A percentile compares a stretch with the other conserved stretches of the same genome.
Evolutionary conservation across 1,140 invertebrate genomes (phyloP).

Genomic region (Atta colombica): DNA sequence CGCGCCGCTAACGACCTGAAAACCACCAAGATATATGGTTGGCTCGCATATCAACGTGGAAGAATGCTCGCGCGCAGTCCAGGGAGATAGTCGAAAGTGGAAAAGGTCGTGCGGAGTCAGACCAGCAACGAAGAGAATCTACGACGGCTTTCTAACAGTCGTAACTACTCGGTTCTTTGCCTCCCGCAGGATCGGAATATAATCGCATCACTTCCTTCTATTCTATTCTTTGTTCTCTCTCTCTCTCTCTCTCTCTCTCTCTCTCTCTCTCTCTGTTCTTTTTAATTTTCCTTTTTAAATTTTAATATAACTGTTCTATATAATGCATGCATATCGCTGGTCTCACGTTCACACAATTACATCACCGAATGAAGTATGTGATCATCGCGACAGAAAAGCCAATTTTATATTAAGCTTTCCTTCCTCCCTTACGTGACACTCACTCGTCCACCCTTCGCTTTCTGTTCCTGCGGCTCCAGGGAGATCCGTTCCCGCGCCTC

Average conservation of each 20-base stretch:
- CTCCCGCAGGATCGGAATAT: constrained; percentile 36
- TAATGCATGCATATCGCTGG: constrained; percentile 22
- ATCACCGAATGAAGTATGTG: constrained; percentile 34
- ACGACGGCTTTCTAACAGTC: constrained; percentile 21
- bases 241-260: not conserved
- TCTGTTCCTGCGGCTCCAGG: not conserved
- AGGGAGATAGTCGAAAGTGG: constrained; percentile 55
- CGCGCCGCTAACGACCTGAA: constrained; percentile 48
- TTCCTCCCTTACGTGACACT: constrained; percentile 26
- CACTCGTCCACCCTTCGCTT: constrained; percentile 8
- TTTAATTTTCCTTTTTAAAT: not conserved
- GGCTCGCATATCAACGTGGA: constrained; percentile 54
- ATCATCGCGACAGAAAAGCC: constrained; percentile 11
- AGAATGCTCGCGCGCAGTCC: constrained; percentile 54
- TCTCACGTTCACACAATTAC: constrained; percentile 14
- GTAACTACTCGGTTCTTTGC: constrained; percentile 37
- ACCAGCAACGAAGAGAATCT: constrained; percentile 17
- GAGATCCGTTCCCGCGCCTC: not conserved
- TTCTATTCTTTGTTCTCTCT: not conserved
- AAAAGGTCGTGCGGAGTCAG: constrained; percentile 61
- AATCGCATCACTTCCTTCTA: constrained; percentile 28
- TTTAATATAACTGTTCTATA: not conserved
- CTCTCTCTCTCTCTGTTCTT: not conserved
- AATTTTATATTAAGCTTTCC: constrained; percentile 19
- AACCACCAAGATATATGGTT: constrained; percentile 45